Conservation (phyloP, 2,113 vertebrate species). For the Oceanites oceanicus region DNA sequence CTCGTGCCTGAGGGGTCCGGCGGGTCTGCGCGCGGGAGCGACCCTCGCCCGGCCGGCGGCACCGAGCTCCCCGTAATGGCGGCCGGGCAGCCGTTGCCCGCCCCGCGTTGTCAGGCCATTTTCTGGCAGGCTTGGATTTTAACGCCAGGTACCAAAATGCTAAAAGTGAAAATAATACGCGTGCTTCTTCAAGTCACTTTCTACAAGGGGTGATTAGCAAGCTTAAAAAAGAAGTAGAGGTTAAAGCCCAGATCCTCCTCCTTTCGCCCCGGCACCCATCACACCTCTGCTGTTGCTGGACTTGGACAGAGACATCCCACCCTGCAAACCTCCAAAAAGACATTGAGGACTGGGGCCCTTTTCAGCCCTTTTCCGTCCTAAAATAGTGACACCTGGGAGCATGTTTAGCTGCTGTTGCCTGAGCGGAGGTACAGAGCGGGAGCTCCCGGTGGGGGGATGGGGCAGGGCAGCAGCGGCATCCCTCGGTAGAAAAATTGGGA, state of each 20-base stretch:
- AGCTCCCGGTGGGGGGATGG: rapidly evolving
- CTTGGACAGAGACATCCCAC: rapidly evolving
- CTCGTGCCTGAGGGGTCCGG: rapidly evolving
- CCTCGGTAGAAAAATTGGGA: rapidly evolving
- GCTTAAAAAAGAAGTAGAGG: too few species aligned
- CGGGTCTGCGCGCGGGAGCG: rapidly evolving
- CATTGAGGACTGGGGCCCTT: rapidly evolving
- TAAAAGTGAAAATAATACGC: background rate
- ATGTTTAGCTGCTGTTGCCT: rapidly evolving
- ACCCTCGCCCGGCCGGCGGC: rapidly evolving
- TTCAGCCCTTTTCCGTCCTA: background rate
- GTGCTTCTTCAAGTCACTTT: too few species aligned
- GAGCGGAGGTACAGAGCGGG: background rate
- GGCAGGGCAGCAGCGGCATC: rapidly evolving
- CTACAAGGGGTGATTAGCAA: background rate
- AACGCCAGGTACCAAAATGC: background rate
- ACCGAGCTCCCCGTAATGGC: rapidly evolving
- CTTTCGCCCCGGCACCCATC: rapidly evolving
- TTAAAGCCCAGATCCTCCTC: background rate
- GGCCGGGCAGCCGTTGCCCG: rapidly evolving
- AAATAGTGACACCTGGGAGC: rapidly evolving
- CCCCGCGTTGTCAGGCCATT: too few species aligned
- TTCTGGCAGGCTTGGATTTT: background rate
- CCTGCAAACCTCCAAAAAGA: background rate
- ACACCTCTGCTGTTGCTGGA: background rate